Percentiles rank a stretch among this genome's conserved stretches.
These are phyloP conservation scores for Parascotia fuliginaria DNA, from an alignment of 2,888 invertebrate species.

Conservation along the genomic window DNA sequence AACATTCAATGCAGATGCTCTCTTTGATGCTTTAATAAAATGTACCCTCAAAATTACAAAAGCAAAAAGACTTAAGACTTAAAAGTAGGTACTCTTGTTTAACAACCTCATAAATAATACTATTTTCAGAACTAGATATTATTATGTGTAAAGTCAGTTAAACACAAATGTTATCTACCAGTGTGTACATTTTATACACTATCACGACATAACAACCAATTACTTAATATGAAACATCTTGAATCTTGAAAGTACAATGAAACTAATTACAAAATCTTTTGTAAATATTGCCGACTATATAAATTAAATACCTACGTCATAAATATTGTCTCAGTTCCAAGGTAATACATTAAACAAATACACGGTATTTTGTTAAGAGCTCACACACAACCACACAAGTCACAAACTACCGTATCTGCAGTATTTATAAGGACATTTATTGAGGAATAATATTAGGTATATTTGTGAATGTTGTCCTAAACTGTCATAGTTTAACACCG, in stretches of 20 bases:
- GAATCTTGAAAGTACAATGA: conserved; percentile 17
- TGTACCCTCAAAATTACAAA: too few relatives aligned
- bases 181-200: background rate
- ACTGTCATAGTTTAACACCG: background rate
- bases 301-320: conserved; percentile 12
- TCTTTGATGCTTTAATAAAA: too few relatives aligned
- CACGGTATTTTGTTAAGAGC: conserved; percentile 18
- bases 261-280: conserved; percentile 23
- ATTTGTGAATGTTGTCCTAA: conserved; percentile 8
- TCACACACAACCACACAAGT: too few relatives aligned
- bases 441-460: conserved; percentile 1
- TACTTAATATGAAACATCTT: conserved; percentile 16
- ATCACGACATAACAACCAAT: conserved; percentile 11
- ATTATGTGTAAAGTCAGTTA: too few relatives aligned
- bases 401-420: too few relatives aligned
- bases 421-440: too few relatives aligned
- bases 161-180: too few relatives aligned
- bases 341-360: conserved; percentile 20
- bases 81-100: too few relatives aligned
- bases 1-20: too few relatives aligned
- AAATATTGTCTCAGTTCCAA: conserved; percentile 24
- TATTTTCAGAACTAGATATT: too few relatives aligned
- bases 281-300: conserved; percentile 23
- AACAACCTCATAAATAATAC: too few relatives aligned
- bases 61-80: too few relatives aligned